Evolutionary conservation across 1,140 invertebrate genomes (phyloP).

Genomic region (Drosophila sechellia): DNA sequence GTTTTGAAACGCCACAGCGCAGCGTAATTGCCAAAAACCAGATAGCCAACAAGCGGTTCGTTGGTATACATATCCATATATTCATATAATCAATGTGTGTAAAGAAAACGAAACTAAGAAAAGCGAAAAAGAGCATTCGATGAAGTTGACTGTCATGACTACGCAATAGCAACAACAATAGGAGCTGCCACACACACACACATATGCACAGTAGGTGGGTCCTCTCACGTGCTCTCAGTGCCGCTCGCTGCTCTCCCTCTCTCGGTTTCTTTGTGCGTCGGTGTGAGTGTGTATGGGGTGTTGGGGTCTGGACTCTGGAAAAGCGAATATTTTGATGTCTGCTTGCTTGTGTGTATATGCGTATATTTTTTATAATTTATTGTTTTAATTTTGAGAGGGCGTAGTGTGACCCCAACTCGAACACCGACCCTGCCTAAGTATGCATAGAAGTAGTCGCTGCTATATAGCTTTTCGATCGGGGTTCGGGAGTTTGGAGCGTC

Average conservation of each 20-base stretch:
- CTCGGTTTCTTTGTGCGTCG: constrained; percentile 29
- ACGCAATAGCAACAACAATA: constrained; percentile 81
- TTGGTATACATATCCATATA: constrained; percentile 72
- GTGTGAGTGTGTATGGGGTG: background rate
- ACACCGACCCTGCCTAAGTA: constrained; percentile 24
- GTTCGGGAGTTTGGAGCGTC: constrained; percentile 18
- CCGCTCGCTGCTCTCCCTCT: constrained; percentile 32
- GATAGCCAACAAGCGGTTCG: constrained; percentile 50
- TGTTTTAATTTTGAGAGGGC: constrained; percentile 71
- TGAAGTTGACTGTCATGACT: constrained; percentile 79
- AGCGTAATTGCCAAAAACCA: constrained; percentile 51
- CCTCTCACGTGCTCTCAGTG: constrained; percentile 47
- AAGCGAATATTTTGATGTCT: constrained; percentile 53
- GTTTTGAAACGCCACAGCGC: constrained; percentile 30
- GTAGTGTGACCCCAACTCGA: constrained; percentile 24
- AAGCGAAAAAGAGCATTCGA: constrained; percentile 63
- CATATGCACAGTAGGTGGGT: constrained; percentile 28
- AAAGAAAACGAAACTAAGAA: constrained; percentile 38
- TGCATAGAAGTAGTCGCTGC: constrained; percentile 4
- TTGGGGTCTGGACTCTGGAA: constrained; percentile 38
- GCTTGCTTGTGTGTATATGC: constrained; percentile 33
- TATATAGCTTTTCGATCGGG: constrained; percentile 10
- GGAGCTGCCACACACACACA: constrained; percentile 32
- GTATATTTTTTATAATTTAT: constrained; percentile 71
- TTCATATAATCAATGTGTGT: constrained; percentile 73